Evolutionary conservation across 2,888 invertebrate species (phyloP).

Genomic region (Endotricha flammealis): DNA sequence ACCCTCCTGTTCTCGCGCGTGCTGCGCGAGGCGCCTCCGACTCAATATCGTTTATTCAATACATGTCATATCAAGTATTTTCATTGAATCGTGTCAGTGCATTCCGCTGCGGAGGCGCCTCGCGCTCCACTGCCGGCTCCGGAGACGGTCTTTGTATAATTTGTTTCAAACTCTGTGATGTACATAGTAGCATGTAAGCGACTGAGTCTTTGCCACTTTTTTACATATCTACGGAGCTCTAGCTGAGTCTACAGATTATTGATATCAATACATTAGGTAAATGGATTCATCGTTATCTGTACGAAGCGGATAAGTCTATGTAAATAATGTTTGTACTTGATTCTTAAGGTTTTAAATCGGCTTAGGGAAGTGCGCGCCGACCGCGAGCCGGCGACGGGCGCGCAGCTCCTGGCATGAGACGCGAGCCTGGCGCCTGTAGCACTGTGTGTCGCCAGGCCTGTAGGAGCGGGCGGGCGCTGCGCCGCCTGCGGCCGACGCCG

Average conservation of each 20-base stretch:
- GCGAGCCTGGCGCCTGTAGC: too few species aligned
- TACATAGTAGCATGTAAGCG: conserved; percentile 69
- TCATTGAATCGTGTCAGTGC: too few species aligned
- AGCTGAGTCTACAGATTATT: conserved; percentile 37
- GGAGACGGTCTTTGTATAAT: background rate
- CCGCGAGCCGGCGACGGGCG: background rate
- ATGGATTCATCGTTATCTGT: conserved; percentile 48
- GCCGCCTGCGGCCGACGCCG: too few species aligned
- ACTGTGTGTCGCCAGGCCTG: too few species aligned
- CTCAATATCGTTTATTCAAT: too few species aligned
- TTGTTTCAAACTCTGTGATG: conserved; percentile 42
- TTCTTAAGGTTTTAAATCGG: conserved; percentile 39
- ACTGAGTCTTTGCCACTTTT: conserved; percentile 76
- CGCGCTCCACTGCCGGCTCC: background rate
- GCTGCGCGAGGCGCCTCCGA: conserved; percentile 12
- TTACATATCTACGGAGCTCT: conserved; percentile 66
- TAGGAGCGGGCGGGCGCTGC: too few species aligned
- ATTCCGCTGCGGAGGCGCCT: background rate
- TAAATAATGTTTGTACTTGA: conserved; percentile 64
- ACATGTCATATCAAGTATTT: background rate
- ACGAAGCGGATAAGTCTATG: conserved; percentile 47
- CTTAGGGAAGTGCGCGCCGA: conserved; percentile 14
- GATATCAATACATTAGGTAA: conserved; percentile 34
- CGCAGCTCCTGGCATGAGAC: background rate
- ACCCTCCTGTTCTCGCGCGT: conserved; percentile 7